These are phyloP conservation scores for Colletes collaris DNA, from an alignment of 2,888 invertebrate species.

Conservation along the genomic window DNA sequence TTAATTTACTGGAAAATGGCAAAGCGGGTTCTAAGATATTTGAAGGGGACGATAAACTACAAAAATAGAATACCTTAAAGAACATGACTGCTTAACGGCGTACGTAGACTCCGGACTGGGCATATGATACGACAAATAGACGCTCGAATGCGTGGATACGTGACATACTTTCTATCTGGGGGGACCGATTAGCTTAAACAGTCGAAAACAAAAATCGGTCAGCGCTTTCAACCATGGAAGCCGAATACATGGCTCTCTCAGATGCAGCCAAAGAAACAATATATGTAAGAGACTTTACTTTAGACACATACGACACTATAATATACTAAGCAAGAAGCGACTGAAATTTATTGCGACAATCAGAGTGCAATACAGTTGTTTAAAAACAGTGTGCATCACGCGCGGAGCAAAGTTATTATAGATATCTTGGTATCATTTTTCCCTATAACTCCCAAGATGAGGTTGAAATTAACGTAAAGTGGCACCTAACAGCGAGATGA, in stretches of 20 bases:
- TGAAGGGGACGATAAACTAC: constrained; percentile 25
- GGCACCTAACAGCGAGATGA: too few relatives aligned
- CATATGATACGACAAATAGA: neutral
- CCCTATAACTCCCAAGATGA: constrained; percentile 20
- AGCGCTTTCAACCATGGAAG: constrained; percentile 32
- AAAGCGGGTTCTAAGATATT: constrained; percentile 32
- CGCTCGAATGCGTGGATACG: constrained; percentile 7
- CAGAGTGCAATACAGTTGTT: constrained; percentile 25
- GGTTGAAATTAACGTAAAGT: constrained; percentile 3
- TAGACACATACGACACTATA: neutral
- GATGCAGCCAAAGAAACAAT: constrained; percentile 19
- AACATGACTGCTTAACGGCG: constrained; percentile 16
- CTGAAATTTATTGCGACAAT: constrained; percentile 22
- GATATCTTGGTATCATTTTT: constrained; percentile 33
- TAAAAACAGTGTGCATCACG: constrained; percentile 14
- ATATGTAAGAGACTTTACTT: constrained; percentile 10
- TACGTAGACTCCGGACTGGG: constrained; percentile 30
- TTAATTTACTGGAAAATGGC: constrained; percentile 39
- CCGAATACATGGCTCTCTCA: constrained; percentile 16
- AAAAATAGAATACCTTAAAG: constrained; percentile 24
- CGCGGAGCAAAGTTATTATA: constrained; percentile 21
- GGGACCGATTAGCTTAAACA: constrained; percentile 23
- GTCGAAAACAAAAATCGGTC: constrained; percentile 16
- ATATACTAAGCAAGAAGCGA: neutral
- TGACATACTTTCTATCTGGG: neutral